Evolutionary conservation across 2,797 vertebrate species (phyloP), one percentile per base, ranked within the genome.

Genomic region (Carapus acus): DNA sequence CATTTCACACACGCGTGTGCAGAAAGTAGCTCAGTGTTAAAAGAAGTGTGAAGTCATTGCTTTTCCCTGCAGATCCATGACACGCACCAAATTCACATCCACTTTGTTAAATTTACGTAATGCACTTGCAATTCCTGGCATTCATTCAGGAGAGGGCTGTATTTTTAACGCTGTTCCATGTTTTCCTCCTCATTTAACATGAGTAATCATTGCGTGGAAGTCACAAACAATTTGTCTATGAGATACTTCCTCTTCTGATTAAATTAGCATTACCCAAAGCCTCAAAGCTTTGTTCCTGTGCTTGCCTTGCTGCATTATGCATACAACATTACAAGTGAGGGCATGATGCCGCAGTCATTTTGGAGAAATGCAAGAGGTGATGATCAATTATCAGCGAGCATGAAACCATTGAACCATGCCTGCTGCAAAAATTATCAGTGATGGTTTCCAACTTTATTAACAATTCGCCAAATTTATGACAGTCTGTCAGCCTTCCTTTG

Each of bases 161-260:
- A 63, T 76, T 68, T 77, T 69, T 67, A 60, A 76, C 56, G 55
- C 49, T 40, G 65, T 70, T 59, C 55, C 42, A 54, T 70, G 61
- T 74, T 69, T 69, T 69, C 46, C 64, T 52, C 61, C 76, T 71
- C 61, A 74, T 83, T 83, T 71, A 80, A 73, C 74, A 76, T 77
- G 71, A 79, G 66, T 79, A 81, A 86, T 83, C 80, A 79, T 62
- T 57, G 66, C 69, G 63, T 79, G 63, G 70, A 68, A 78, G 80
- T 85, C 76, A 77, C 69, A 82, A 74, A 79, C 73, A 58, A 77
- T 86, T 81, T 85, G 77, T 83, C 72, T 67, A 36, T 31, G 51
- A 76, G 73, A 85, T 74, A 74, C 67, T 76, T 73, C 63, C 74
- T 84, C 78, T 74, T 87, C 80, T 80, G 71, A 83, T 79, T 83